Evolutionary conservation across 2,888 invertebrate species (phyloP), one percentile per base, ranked within the genome.

Genomic region (Hipparchia semele): DNA sequence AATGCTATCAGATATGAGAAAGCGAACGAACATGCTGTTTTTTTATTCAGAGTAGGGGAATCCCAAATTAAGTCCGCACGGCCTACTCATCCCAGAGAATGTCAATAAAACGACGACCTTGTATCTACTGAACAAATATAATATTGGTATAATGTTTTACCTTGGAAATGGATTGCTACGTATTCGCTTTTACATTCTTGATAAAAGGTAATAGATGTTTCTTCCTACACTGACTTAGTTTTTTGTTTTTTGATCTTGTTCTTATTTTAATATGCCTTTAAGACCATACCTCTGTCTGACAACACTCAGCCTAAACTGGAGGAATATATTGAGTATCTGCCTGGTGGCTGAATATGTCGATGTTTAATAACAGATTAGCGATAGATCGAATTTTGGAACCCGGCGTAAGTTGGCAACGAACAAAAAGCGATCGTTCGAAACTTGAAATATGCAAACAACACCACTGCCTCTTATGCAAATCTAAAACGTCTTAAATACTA

Each of bases 401-500:
- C 56, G 61, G 68, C 58, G 60, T 64, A 59, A 59, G 39, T 39
- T 59, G 70, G 70, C 39, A 39, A 64, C 67, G 62, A 68, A 70
- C 61, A 68, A 72, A 72, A 72, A 66, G 23, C 61, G 68, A 70
- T 75, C 73, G 72, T 69, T 75, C 73, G 72, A 77, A 75, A 72
- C 70, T 73, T 70, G 51, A 71, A 73, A 75, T 76, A 78, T 76
- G 73, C 75, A 74, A 78, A 78, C 74, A 74, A 73, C 70, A 64
- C 61, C 66, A 72, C 71, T 70, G 76, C 66, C 72, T 73, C 77
- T 75, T 79, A 80, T 80, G 80, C 77, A 79, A 80, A 80, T 78
- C 77, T 74, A 79, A 75, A 78, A 77, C 77, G 78, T 77, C 77
- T 76, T 76, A 79, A 77, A 73, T 75, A 77, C 75, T 79, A 79